These are phyloP conservation scores for Pseudanteris insignis DNA, from an alignment of 2,888 invertebrate species.

Conservation along the genomic window DNA sequence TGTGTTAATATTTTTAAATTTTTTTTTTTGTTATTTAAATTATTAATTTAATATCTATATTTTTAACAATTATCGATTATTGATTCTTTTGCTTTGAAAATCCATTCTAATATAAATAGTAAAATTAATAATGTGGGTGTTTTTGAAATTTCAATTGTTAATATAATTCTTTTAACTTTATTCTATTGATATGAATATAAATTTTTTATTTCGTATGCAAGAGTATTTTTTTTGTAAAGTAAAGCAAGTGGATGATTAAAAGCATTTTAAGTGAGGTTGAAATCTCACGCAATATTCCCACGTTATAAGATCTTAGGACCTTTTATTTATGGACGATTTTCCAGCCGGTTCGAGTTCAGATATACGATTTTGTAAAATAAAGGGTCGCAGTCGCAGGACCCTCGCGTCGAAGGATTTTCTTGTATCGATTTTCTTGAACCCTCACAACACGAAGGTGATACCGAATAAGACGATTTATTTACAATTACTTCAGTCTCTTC, in stretches of 20 bases:
- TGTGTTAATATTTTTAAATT: too few relatives aligned
- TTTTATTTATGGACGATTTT: constrained; percentile 26
- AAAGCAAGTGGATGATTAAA: too few relatives aligned
- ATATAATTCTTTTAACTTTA: neutral
- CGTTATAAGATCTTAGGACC: constrained; percentile 4
- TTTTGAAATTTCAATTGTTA: neutral
- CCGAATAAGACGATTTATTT: neutral
- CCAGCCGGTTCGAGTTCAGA: constrained; percentile 10
- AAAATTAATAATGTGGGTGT: too few relatives aligned
- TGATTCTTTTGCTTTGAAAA: too few relatives aligned
- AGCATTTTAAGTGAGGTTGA: neutral
- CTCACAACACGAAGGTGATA: neutral
- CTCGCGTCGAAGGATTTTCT: constrained; percentile 30
- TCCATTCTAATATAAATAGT: too few relatives aligned
- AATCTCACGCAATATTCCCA: constrained; percentile 15
- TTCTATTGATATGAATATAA: neutral
- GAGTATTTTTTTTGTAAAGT: too few relatives aligned
- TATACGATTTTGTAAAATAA: constrained; percentile 22
- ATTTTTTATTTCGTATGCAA: too few relatives aligned
- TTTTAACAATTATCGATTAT: too few relatives aligned
- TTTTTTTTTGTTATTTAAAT: too few relatives aligned
- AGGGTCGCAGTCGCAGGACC: constrained; percentile 20
- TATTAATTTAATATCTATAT: too few relatives aligned
- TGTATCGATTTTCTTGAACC: constrained; percentile 30
- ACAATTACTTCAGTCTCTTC: too few relatives aligned